Base-by-base conservation (phyloP, 2,797 vertebrate species). In the Streptopelia turtur region DNA sequence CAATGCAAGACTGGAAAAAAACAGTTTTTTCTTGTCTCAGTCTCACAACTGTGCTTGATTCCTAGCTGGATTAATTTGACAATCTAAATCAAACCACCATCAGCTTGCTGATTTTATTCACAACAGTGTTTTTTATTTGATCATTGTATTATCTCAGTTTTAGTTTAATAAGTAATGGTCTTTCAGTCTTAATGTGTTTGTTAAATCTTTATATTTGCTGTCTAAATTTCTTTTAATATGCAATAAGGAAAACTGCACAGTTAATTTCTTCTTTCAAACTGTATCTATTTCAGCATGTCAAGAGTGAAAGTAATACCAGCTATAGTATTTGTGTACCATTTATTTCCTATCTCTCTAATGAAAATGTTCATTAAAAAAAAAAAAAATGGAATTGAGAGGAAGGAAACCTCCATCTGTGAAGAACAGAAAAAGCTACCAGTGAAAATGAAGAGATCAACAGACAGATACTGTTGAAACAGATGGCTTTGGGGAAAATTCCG, bases 41-140 rank as follows among this genome's bases (percentile, higher is more conserved):
- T 23, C 63, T 76, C 22, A 13, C 31, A 89, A 69, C 28, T 74
- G 45, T 5, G 11, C 55, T 90, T 89, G 47, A 45, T 52, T 91
- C 64, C 68, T 66, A 30, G n/a, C 16, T 92, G 41, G 41, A 92
- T 70, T 92, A 90, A 89, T 89, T 88, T 82, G 31, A 65, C 84
- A 70, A 82, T 70, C 70, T 82, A 92, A 72, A 95, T 90, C 80
- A 87, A 94, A 87, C 80, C 87, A 60, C 74, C 30, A 70, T 88
- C 39, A 49, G 43, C 41, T 87, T 49, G 28, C 69, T 69, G n/a
- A 66, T 92, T 84, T 89, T 83, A 82, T 84, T 92, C 6, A 2
- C 31, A 59, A 59, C 39, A 80, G 43, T 70, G 69, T 87, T 89
- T 87, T 83, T 86, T 30, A 76, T 82, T 92, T 94, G 35, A 65